Conservation (phyloP, 2,888 invertebrate species). For the Caenorhabditis zanzibari region DNA sequence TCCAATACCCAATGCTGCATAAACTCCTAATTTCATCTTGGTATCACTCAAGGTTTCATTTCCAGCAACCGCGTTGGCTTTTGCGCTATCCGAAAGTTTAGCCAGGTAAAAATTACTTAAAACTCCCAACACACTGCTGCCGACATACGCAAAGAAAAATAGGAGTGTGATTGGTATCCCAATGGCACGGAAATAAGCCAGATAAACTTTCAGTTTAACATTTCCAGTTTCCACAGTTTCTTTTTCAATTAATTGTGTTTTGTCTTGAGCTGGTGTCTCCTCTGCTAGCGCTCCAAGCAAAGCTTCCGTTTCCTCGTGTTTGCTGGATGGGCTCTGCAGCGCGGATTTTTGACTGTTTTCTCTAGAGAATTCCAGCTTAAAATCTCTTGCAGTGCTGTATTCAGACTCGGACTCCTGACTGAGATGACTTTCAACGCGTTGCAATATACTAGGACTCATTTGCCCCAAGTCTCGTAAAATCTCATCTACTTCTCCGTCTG, state of each 20-base stretch:
- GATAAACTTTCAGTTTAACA: constrained; percentile 92
- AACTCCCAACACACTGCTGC: constrained; percentile 78
- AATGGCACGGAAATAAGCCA: constrained; percentile 92
- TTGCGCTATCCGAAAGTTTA: constrained; percentile 81
- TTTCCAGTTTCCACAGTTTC: constrained; percentile 93
- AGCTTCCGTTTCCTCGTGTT: constrained; percentile 65
- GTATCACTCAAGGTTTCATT: constrained; percentile 62
- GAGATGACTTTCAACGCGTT: constrained; percentile 76
- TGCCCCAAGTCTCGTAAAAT: constrained; percentile 80
- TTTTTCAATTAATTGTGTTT: constrained; percentile 88
- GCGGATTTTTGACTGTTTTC: constrained; percentile 12
- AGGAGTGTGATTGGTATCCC: constrained; percentile 90
- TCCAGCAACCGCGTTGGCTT: constrained; percentile 72
- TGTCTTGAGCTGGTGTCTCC: constrained; percentile 51
- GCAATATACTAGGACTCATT: constrained; percentile 78
- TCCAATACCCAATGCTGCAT: constrained; percentile 84
- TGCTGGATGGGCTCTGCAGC: constrained; percentile 26
- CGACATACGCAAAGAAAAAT: constrained; percentile 86
- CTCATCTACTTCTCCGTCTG: constrained; percentile 81
- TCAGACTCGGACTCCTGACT: constrained; percentile 63
- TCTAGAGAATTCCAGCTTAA: constrained; percentile 5
- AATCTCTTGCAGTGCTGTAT: neutral
- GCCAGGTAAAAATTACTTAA: constrained; percentile 82
- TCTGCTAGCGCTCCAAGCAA: constrained; percentile 52
- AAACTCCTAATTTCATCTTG: constrained; percentile 84